These are phyloP conservation scores for Euura saliciscinereae DNA, from an alignment of 1,140 invertebrate genomes.

Conservation along the genomic window DNA sequence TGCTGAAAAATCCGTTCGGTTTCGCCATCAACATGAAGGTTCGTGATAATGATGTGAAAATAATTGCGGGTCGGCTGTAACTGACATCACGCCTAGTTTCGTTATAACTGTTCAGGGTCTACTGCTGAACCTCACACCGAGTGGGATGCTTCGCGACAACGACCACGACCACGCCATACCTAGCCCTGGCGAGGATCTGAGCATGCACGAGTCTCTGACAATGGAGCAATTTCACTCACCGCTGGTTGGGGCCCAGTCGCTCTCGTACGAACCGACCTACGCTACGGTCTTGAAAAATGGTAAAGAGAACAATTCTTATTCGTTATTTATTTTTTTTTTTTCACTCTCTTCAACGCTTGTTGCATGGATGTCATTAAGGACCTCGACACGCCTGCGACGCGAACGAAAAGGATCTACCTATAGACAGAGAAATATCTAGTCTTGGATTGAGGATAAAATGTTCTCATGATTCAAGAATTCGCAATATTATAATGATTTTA, in stretches of 20 bases:
- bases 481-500: too few species aligned
- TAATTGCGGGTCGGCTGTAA: not conserved
- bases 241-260: conserved; percentile 57
- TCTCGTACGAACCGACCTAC: conserved; percentile 53
- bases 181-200: conserved; percentile 47
- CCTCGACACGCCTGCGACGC: too few species aligned
- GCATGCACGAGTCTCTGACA: conserved; percentile 55
- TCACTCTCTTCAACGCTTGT: too few species aligned
- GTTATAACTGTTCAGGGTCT: conserved; percentile 57
- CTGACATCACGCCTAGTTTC: not conserved
- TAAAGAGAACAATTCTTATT: conserved; percentile 23
- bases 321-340: too few species aligned
- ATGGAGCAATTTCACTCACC: conserved; percentile 64
- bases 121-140: conserved; percentile 65
- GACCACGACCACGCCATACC: conserved; percentile 52
- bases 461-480: too few species aligned
- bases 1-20: conserved; percentile 70
- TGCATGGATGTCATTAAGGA: too few species aligned
- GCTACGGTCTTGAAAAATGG: conserved; percentile 44
- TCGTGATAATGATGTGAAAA: conserved; percentile 20
- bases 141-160: conserved; percentile 54
- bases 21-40: conserved; percentile 75
- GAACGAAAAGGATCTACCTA: too few species aligned
- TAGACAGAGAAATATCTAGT: too few species aligned
- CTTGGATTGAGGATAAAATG: too few species aligned